Evolutionary conservation across 2,797 vertebrate genomes (phyloP), one percentile per base, ranked within the genome.

Genomic region (Nothura maculosa): DNA sequence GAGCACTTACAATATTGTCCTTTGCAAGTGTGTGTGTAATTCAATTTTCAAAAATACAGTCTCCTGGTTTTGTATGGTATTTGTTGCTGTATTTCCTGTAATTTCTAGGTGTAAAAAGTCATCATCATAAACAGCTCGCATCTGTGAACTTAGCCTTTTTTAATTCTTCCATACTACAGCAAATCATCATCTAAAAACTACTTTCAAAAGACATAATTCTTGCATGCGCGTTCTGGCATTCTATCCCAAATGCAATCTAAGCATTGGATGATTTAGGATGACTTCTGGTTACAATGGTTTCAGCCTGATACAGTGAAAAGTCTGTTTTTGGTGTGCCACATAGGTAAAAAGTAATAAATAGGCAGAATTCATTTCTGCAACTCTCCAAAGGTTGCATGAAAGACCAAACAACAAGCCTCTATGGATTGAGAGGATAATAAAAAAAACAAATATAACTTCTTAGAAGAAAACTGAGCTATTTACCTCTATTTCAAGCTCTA

Each of bases 361-460:
- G n/a, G 18, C 3, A 74, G 36, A 69, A 83, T 62, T 62, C 6
- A 47, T 75, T 89, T 73, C 89, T 91, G 17, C 15, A 78, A 6
- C 13, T 87, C 13, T 91, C 42, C 40, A 14, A 86, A 50, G 34
- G 10, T 40, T 90, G 7, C 38, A 27, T 47, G 9, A 42, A 72
- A 62, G 58, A 57, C 16, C 40, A 70, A 42, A 10, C 19, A 93
- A 83, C 10, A 38, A 12, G 12, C 8, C 73, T 79, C 42, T 73
- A 10, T 20, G 18, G 62, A 85, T 38, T 42, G 7, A 58, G 55
- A 52, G 70, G 45, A 50, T 85, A 82, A 82, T 91, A 85, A 91
- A 34, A 92, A 92, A 80, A n/a, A 63, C 75, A 72, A 90, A 82
- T 79, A 89, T 67, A 93, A 78, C 62, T 78, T 91, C 42, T 32